Percentiles rank a stretch among this genome's conserved stretches.
These are phyloP conservation scores for Portevinia maculata DNA, from an alignment of 2,888 invertebrate genomes.

Conservation along the genomic window DNA sequence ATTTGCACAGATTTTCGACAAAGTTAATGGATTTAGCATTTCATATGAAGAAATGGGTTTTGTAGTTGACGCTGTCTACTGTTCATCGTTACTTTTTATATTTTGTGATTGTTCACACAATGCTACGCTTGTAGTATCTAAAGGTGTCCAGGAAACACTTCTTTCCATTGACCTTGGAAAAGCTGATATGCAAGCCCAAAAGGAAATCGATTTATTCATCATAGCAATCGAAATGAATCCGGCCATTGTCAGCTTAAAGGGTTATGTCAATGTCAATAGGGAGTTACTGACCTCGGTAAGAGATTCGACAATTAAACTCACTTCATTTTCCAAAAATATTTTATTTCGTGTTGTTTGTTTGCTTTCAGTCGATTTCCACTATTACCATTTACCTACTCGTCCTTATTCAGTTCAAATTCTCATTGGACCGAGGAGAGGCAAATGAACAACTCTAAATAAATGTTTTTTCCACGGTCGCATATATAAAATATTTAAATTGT, in stretches of 20 bases:
- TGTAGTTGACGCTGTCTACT: conserved; percentile 86
- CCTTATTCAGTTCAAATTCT: conserved; percentile 87
- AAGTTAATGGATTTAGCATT: conserved; percentile 83
- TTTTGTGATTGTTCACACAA: conserved; percentile 88
- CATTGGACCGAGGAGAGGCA: conserved; percentile 77
- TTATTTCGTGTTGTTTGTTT: conserved; percentile 26
- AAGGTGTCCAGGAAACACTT: conserved; percentile 86
- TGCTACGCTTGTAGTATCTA: conserved; percentile 86
- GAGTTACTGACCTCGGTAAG: conserved; percentile 86
- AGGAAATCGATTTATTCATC: conserved; percentile 88
- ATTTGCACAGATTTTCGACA: conserved; percentile 87
- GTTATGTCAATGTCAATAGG: conserved; percentile 87
- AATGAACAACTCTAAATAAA: neutral
- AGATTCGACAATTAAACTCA: conserved; percentile 45
- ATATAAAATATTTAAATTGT: conserved; percentile 21
- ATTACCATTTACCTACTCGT: conserved; percentile 88
- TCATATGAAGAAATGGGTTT: conserved; percentile 88
- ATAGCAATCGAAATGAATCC: conserved; percentile 89
- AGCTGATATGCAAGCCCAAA: conserved; percentile 85
- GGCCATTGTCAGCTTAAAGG: conserved; percentile 87
- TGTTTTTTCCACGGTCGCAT: neutral
- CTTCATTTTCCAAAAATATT: neutral
- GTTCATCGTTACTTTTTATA: conserved; percentile 85
- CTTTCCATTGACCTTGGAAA: conserved; percentile 85
- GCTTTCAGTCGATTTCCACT: conserved; percentile 85